These are phyloP conservation scores for Drosophila ustulata DNA, from an alignment of 2,888 invertebrate genomes.

Conservation along the genomic window DNA sequence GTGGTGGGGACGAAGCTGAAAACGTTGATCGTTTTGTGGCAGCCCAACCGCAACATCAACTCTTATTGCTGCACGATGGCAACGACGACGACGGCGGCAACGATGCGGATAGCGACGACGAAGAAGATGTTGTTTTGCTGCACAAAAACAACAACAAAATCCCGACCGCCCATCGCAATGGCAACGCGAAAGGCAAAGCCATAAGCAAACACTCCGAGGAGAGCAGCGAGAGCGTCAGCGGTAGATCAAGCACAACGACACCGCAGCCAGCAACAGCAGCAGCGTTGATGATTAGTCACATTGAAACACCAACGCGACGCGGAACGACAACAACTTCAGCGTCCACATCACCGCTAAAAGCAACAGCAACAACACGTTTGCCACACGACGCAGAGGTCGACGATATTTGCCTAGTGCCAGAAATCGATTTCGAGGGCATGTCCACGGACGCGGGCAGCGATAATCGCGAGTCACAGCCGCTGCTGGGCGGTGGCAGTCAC, in stretches of 20 bases:
- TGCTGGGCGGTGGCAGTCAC: constrained; percentile 91
- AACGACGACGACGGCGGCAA: constrained; percentile 31
- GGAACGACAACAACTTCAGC: constrained; percentile 77
- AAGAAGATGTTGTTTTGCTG: constrained; percentile 47
- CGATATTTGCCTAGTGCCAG: constrained; percentile 92
- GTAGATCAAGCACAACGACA: constrained; percentile 44
- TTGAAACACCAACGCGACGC: constrained; percentile 55
- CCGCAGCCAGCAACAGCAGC: constrained; percentile 34
- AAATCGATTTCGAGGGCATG: constrained; percentile 92
- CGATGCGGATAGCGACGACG: constrained; percentile 55
- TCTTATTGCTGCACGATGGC: constrained; percentile 47
- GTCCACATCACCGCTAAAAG: constrained; percentile 50
- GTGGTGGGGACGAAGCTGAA: constrained; percentile 39
- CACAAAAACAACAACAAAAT: constrained; percentile 20
- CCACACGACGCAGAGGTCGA: constrained; percentile 83
- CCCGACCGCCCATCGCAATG: constrained; percentile 40
- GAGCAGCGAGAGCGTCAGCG: constrained; percentile 47
- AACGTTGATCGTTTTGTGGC: constrained; percentile 22
- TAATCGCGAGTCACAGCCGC: constrained; percentile 97
- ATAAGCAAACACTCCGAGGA: constrained; percentile 43
- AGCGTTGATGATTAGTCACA: constrained; percentile 50
- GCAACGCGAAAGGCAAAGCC: constrained; percentile 48
- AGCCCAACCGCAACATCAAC: constrained; percentile 42
- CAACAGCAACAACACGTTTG: constrained; percentile 39
- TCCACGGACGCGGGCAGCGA: constrained; percentile 92